phyloP scores from a whole-genome alignment of 1,140 invertebrate genomes.

The Bombus superbus region DNA sequence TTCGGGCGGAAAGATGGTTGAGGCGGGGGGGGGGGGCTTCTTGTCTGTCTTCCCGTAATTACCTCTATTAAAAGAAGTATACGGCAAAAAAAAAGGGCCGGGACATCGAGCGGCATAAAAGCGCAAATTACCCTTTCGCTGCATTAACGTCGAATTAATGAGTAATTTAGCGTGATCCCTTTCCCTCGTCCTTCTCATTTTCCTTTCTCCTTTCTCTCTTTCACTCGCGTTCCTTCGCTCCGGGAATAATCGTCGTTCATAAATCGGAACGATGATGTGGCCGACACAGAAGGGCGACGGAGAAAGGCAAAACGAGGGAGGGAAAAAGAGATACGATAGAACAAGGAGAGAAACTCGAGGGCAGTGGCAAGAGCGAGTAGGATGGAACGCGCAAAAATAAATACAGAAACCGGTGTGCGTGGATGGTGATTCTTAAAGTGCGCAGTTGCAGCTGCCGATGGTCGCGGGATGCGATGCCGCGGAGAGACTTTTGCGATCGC shows the following conservation, averaged over 20 bases:
- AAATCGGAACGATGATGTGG: constrained; percentile 36
- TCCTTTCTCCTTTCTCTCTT: background rate
- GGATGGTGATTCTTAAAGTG: constrained; percentile 46
- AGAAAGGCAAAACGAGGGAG: background rate
- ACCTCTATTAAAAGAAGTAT: constrained; percentile 38
- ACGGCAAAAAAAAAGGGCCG: constrained; percentile 17
- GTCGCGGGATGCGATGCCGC: constrained; percentile 41
- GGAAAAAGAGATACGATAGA: background rate
- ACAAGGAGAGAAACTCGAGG: too few species aligned
- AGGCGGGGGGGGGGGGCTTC: background rate
- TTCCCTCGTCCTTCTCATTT: background rate
- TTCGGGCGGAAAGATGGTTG: background rate
- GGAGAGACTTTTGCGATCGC: constrained; percentile 59
- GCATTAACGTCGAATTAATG: constrained; percentile 51
- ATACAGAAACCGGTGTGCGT: constrained; percentile 50
- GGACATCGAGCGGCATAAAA: constrained; percentile 31
- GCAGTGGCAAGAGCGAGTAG: background rate
- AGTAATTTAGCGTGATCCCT: constrained; percentile 38
- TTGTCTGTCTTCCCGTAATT: constrained; percentile 33
- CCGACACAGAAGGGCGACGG: background rate
- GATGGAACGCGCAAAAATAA: constrained; percentile 36
- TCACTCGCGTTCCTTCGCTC: background rate
- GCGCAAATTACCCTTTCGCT: constrained; percentile 43
- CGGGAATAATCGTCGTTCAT: constrained; percentile 35
- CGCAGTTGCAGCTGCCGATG: constrained; percentile 55